Conservation (phyloP, 2,113 vertebrate genomes). For the Hyla sarda region DNA sequence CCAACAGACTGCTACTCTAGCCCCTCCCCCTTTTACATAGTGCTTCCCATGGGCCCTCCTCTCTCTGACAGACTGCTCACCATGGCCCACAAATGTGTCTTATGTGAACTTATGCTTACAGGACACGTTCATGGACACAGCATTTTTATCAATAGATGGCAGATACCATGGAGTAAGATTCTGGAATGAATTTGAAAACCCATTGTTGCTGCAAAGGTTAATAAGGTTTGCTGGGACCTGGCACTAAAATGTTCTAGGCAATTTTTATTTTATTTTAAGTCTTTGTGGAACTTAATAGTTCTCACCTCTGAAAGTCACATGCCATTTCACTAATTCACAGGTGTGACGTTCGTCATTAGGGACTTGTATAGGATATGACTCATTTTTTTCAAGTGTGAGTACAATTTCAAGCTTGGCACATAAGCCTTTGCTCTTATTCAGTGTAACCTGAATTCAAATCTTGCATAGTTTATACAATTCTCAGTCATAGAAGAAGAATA, state of each 20-base stretch:
- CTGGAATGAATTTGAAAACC: background rate
- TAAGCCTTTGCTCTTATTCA: background rate
- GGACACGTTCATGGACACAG: background rate
- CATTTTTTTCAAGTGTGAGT: constrained; percentile 23
- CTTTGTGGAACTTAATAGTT: background rate
- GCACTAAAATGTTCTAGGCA: background rate
- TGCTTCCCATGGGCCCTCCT: no score
- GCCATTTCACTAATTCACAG: constrained; percentile 19
- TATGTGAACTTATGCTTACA: background rate
- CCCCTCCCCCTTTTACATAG: no score
- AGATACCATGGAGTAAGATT: background rate
- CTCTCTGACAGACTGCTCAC: no score
- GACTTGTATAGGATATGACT: constrained; percentile 20
- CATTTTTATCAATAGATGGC: background rate
- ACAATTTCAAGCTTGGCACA: background rate
- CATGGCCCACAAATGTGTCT: no score
- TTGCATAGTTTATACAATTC: background rate
- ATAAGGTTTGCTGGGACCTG: background rate
- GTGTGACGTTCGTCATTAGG: constrained; percentile 35
- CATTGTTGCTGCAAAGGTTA: background rate
- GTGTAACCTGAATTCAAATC: background rate
- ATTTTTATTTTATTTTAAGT: background rate
- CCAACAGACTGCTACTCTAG: no score
- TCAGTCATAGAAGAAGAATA: background rate
- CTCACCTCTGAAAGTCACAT: constrained; percentile 49